Evolutionary conservation across 2,888 invertebrate genomes (phyloP).

Genomic region (Barypeithes pellucidus): DNA sequence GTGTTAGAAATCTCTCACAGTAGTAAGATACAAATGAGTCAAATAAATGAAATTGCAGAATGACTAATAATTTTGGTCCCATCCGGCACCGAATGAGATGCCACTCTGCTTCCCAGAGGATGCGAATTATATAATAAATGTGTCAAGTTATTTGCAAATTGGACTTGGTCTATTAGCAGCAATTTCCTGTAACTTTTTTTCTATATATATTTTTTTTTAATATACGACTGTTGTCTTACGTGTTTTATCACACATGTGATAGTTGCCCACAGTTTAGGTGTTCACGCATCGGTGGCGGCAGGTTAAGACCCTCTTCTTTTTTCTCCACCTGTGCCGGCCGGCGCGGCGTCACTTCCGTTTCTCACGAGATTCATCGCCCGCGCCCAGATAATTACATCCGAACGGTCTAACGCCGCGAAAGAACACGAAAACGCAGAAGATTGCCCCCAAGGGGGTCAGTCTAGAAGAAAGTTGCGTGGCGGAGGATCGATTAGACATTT

Average conservation of each 20-base stretch:
- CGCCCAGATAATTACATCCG: constrained; percentile 66
- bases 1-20: too few species aligned
- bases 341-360: constrained; percentile 68
- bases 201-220: not conserved
- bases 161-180: constrained; percentile 7
- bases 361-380: constrained; percentile 70
- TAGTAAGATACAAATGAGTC: too few species aligned
- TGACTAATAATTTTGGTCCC: constrained; percentile 13
- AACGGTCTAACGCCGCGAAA: not conserved
- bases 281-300: constrained; percentile 49
- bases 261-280: constrained; percentile 21
- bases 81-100: not conserved
- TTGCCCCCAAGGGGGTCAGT: too few species aligned
- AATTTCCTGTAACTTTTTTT: constrained; percentile 6
- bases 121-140: not conserved
- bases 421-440: too few species aligned
- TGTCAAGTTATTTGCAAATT: constrained; percentile 14
- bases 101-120: constrained; percentile 14
- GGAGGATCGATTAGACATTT: too few species aligned
- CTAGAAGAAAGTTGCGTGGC: too few species aligned
- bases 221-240: not conserved
- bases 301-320: constrained; percentile 66
- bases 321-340: constrained; percentile 61
- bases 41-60: not conserved
- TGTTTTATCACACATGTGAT: constrained; percentile 16